These are phyloP conservation scores for Catocala nupta DNA, from an alignment of 2,888 invertebrate species.

Conservation along the genomic window DNA sequence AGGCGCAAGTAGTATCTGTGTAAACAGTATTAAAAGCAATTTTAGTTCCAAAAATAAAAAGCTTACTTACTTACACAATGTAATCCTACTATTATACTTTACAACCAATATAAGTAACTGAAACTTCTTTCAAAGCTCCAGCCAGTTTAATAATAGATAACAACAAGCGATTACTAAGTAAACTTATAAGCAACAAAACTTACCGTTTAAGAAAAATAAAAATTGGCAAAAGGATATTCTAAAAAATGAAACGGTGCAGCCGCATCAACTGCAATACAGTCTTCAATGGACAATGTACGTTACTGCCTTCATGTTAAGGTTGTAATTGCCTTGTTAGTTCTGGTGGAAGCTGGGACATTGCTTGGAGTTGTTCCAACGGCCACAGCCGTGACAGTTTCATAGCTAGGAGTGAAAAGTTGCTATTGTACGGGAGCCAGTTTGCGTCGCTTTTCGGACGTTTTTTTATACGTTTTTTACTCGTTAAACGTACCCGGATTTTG, in stretches of 20 bases:
- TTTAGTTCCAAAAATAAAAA: too few relatives aligned
- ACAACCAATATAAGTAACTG: background rate
- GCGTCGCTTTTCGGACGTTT: slow-evolving; percentile 27
- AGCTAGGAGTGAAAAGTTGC: slow-evolving; percentile 64
- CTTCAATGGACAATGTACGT: slow-evolving; percentile 23
- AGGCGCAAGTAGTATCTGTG: too few relatives aligned
- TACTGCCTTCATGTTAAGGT: slow-evolving; percentile 29
- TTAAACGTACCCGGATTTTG: slow-evolving; percentile 46
- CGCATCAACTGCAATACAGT: slow-evolving; percentile 30
- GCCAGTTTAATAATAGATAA: slow-evolving; percentile 5
- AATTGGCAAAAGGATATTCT: slow-evolving; percentile 38
- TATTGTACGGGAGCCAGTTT: slow-evolving; percentile 56
- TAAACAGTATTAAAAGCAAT: too few relatives aligned
- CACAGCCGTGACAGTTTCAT: slow-evolving; percentile 65
- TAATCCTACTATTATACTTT: too few relatives aligned
- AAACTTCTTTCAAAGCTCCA: background rate
- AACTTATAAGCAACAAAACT: slow-evolving; percentile 28
- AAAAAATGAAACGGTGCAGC: slow-evolving; percentile 32
- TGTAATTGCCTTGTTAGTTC: slow-evolving; percentile 27
- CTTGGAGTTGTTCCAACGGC: slow-evolving; percentile 55
- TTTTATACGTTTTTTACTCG: slow-evolving; percentile 50
- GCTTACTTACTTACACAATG: too few relatives aligned
- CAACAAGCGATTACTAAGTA: slow-evolving; percentile 16
- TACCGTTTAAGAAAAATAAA: slow-evolving; percentile 38
- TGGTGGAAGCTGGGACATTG: slow-evolving; percentile 33